Conservation (phyloP, 35 echinoderm and acorn worm species). For the Lytechinus variegatus region DNA sequence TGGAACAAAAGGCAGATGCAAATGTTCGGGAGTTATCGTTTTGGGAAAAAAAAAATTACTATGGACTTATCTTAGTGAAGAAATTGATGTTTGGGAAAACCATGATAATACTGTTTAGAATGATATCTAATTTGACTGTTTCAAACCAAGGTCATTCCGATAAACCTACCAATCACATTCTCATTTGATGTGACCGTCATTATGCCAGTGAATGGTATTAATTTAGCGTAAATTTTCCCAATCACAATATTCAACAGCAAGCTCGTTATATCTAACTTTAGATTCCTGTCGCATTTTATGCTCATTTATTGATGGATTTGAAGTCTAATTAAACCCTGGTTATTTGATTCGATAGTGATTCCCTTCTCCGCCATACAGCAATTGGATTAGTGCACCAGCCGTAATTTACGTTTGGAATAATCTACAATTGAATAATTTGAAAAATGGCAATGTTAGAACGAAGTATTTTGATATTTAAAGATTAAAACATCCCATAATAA, state of each 20-base stretch:
- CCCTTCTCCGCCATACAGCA: background rate
- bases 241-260: background rate
- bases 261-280: background rate
- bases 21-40: too few species aligned
- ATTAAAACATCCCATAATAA: background rate
- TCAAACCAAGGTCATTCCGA: too few species aligned
- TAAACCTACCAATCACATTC: background rate
- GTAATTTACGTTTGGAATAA: background rate
- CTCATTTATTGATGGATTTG: background rate
- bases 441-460: background rate
- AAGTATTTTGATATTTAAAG: background rate
- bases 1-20: too few species aligned
- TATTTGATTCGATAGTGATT: background rate
- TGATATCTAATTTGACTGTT: too few species aligned
- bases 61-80: too few species aligned
- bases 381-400: background rate
- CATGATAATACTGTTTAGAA: too few species aligned
- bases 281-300: background rate
- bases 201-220: background rate
- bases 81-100: too few species aligned
- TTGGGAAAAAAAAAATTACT: too few species aligned
- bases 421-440: background rate
- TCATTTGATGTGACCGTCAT: background rate
- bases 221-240: background rate
- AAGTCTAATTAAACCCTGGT: slow-evolving; percentile 20